phyloP scores from a whole-genome alignment of 2,113 vertebrate genomes.

The Tichodroma muraria region DNA sequence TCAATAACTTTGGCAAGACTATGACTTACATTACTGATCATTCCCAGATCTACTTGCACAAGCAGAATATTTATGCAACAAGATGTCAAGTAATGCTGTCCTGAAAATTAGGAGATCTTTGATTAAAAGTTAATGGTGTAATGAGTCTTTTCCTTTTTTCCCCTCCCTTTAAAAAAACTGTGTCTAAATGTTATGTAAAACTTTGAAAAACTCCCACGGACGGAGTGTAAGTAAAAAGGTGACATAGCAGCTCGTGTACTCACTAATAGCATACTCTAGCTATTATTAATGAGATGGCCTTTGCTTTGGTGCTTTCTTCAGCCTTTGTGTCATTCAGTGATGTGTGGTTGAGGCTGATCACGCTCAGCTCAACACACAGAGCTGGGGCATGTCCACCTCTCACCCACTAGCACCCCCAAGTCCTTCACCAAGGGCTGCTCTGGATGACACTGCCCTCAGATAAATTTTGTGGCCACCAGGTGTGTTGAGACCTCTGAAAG shows the following conservation, averaged over 20 bases:
- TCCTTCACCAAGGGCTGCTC: not conserved
- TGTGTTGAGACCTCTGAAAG: not conserved
- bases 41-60: not conserved
- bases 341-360: not conserved
- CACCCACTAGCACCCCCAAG: not conserved
- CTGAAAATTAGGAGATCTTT: not conserved
- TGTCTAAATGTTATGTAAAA: not conserved
- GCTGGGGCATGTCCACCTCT: not conserved
- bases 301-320: not conserved
- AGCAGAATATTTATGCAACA: not conserved
- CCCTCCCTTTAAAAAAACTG: not conserved
- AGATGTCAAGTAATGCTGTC: not conserved
- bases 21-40: not conserved
- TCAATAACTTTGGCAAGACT: not conserved
- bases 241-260: not conserved
- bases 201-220: not conserved
- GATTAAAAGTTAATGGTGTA: not conserved
- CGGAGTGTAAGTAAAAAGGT: not conserved
- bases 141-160: not conserved
- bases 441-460: not conserved
- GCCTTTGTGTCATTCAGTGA: not conserved
- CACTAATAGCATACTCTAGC: not conserved
- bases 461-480: not conserved
- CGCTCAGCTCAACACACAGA: not conserved
- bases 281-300: not conserved